A percentile compares a stretch with the other conserved stretches of the same genome.
These are phyloP conservation scores for Rhagonycha fulva DNA, from an alignment of 2,888 invertebrate genomes.

Conservation along the genomic window DNA sequence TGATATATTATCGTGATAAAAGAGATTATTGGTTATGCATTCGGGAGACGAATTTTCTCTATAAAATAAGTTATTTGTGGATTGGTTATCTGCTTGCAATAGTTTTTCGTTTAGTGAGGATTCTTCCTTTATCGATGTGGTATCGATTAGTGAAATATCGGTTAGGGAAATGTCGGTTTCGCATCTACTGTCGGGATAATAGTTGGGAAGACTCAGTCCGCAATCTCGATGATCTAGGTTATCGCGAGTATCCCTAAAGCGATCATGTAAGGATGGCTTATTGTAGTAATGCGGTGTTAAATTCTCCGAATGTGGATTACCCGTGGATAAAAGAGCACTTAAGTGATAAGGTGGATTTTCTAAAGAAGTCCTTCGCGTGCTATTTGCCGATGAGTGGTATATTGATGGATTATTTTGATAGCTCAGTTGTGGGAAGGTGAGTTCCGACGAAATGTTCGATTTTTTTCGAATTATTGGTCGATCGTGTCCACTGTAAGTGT, in stretches of 20 bases:
- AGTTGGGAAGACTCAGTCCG: slow-evolving; percentile 53
- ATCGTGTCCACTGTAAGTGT: slow-evolving; percentile 38
- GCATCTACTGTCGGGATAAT: slow-evolving; percentile 56
- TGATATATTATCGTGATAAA: slow-evolving; percentile 53
- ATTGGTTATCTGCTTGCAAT: slow-evolving; percentile 15
- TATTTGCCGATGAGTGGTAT: slow-evolving; percentile 6
- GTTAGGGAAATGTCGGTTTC: slow-evolving; percentile 57
- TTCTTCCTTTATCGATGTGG: slow-evolving; percentile 48
- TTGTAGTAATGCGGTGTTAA: slow-evolving; percentile 63
- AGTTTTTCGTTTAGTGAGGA: slow-evolving; percentile 1
- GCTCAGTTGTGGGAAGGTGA: slow-evolving; percentile 35
- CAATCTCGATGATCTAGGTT: slow-evolving; percentile 51
- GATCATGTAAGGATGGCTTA: slow-evolving; percentile 58
- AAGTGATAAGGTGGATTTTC: slow-evolving; percentile 9
- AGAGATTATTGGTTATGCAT: slow-evolving; percentile 40
- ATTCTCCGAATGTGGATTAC: slow-evolving; percentile 60
- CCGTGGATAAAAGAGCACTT: slow-evolving; percentile 5
- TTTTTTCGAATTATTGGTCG: slow-evolving; percentile 30
- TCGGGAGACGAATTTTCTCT: slow-evolving; percentile 16
- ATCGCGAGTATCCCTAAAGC: slow-evolving; percentile 42
- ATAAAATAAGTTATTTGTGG: slow-evolving; percentile 23
- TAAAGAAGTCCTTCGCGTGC: slow-evolving; percentile 1
- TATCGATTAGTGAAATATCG: slow-evolving; percentile 48
- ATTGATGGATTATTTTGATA: slow-evolving; percentile 26
- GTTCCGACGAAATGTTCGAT: slow-evolving; percentile 39